Percentiles rank a stretch among this genome's conserved stretches.
phyloP scores from a whole-genome alignment of 2,113 vertebrate species.

The Herpetotheres cachinnans region DNA sequence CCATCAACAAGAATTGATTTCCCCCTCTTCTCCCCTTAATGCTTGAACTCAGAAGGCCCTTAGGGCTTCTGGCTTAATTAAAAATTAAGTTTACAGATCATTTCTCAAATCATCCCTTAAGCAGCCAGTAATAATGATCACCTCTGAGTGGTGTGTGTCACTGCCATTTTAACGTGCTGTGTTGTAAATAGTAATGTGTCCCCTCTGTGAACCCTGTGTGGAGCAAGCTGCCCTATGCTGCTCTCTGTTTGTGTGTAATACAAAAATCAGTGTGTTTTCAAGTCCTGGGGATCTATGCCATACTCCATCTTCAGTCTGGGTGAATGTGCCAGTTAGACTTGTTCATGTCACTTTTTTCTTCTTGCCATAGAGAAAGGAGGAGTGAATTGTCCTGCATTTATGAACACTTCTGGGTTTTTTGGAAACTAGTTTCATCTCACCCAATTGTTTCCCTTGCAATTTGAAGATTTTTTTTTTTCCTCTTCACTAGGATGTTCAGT shows the following conservation, averaged over 20 bases:
- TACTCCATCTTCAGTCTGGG: not conserved
- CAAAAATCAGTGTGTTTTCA: not conserved
- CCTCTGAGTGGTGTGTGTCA: slow-evolving; percentile 48
- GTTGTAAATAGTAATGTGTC: slow-evolving; percentile 1
- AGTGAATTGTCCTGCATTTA: not conserved
- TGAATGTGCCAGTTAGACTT: not conserved
- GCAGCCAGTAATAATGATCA: slow-evolving; percentile 64
- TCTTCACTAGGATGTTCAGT: not conserved
- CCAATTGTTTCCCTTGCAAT: not conserved
- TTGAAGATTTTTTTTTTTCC: not conserved
- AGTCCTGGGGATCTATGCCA: not conserved
- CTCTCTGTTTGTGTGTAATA: not conserved
- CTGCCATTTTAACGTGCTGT: slow-evolving; percentile 35
- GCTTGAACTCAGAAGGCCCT: slow-evolving; percentile 60
- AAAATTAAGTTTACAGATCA: slow-evolving; percentile 75
- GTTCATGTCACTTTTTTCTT: not conserved
- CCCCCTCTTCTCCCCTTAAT: not conserved
- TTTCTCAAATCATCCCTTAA: slow-evolving; percentile 67
- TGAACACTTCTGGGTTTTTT: not conserved
- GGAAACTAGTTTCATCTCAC: not conserved
- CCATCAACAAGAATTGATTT: slow-evolving; percentile 49
- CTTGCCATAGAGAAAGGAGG: not conserved
- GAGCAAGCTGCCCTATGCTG: not conserved
- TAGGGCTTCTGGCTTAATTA: slow-evolving; percentile 70
- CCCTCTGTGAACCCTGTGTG: not conserved